phyloP scores from a whole-genome alignment of 2,113 vertebrate species.

The Rhabdomys dilectus region DNA sequence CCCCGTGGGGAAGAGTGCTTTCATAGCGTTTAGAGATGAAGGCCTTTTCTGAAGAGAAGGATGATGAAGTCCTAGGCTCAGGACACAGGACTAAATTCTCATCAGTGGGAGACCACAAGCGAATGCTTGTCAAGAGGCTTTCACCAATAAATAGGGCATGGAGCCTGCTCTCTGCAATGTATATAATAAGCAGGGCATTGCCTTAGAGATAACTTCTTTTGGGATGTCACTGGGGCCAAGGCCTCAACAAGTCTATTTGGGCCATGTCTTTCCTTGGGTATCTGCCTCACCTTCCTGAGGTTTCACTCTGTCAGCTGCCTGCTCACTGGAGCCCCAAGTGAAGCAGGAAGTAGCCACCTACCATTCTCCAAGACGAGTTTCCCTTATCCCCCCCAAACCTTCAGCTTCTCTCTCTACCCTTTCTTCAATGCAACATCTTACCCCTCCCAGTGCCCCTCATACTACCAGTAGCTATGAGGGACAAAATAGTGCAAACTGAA shows the following conservation, averaged over 20 bases:
- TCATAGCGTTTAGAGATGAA: neutral
- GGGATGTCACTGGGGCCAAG: neutral
- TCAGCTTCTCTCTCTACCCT: neutral
- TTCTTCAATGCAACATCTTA: neutral
- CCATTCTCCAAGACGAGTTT: neutral
- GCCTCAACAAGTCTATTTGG: neutral
- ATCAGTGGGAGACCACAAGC: neutral
- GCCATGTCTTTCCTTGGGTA: neutral
- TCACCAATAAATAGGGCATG: neutral
- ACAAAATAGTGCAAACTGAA: neutral
- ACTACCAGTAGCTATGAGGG: neutral
- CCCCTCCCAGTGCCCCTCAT: neutral
- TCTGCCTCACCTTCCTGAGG: neutral
- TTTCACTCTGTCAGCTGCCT: neutral
- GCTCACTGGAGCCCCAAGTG: neutral
- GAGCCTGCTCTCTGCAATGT: neutral
- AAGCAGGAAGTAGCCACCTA: neutral
- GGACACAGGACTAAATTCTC: slow-evolving; percentile 7
- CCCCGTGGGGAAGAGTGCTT: neutral
- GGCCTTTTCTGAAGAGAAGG: slow-evolving; percentile 28
- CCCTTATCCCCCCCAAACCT: too few species aligned
- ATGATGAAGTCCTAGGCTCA: neutral
- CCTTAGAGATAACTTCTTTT: neutral
- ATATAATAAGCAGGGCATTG: neutral
- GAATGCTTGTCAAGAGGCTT: neutral